Percentiles rank a stretch among this genome's conserved stretches.
Evolutionary conservation across 1,140 invertebrate species (phyloP).

Genomic region (Drosophila mayri): DNA sequence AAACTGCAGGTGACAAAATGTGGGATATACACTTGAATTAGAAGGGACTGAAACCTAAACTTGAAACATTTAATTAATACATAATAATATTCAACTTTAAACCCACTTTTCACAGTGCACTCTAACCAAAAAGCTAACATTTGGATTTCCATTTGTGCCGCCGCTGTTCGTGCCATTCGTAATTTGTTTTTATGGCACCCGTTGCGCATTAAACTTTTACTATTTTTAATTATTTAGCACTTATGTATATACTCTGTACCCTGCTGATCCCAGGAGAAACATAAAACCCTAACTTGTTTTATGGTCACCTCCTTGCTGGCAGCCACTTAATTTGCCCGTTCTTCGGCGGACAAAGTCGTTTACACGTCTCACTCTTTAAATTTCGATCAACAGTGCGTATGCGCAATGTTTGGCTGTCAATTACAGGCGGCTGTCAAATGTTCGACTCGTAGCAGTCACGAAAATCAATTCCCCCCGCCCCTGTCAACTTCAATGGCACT

Average conservation of each 20-base stretch:
- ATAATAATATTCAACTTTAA: too few relatives aligned
- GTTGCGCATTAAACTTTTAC: conserved; percentile 62
- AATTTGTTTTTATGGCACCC: conserved; percentile 56
- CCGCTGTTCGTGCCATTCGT: conserved; percentile 18
- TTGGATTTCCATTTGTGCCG: conserved; percentile 51
- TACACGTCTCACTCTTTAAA: conserved; percentile 39
- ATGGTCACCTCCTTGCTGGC: conserved; percentile 8
- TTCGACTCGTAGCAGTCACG: conserved; percentile 47
- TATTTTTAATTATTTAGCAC: conserved; percentile 67
- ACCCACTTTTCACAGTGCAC: not conserved
- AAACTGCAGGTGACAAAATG: conserved; percentile 28
- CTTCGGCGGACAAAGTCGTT: conserved; percentile 30
- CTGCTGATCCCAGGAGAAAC: conserved; percentile 32
- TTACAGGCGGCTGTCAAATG: conserved; percentile 60
- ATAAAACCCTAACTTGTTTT: conserved; percentile 47
- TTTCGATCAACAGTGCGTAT: conserved; percentile 57
- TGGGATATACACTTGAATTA: conserved; percentile 1
- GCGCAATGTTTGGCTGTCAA: conserved; percentile 65
- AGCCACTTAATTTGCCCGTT: conserved; percentile 13
- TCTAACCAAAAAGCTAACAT: conserved; percentile 10
- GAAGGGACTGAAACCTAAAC: too few relatives aligned
- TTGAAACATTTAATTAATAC: not conserved
- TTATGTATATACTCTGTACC: conserved; percentile 31
- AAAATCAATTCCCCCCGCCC: conserved; percentile 64
- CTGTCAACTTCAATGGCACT: conserved; percentile 64